Evolutionary conservation across 2,888 invertebrate species (phyloP).

Genomic region (Cryptops parisi): DNA sequence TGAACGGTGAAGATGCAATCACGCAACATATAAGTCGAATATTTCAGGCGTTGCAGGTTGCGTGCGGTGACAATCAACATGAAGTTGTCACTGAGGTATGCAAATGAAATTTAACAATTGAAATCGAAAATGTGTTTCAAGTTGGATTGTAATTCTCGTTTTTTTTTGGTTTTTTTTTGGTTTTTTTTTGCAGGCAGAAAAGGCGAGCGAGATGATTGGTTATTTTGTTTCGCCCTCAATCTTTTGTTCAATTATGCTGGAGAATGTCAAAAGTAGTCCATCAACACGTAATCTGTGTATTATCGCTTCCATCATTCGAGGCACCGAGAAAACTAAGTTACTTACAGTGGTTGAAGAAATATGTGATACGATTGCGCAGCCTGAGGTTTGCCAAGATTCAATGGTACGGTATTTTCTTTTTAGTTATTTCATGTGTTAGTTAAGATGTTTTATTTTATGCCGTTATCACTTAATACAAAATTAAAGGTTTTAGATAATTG

Average conservation of each 20-base stretch:
- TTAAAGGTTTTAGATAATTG: no score
- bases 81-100: slow-evolving; percentile 33
- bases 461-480: no score
- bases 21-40: slow-evolving; percentile 51
- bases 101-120: neutral
- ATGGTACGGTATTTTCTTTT: slow-evolving; percentile 33
- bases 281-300: slow-evolving; percentile 43
- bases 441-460: neutral
- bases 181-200: slow-evolving; percentile 40
- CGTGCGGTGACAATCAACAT: slow-evolving; percentile 50
- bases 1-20: slow-evolving; percentile 57
- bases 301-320: slow-evolving; percentile 45
- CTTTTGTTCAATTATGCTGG: slow-evolving; percentile 52
- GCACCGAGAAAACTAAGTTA: slow-evolving; percentile 39
- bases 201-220: slow-evolving; percentile 55
- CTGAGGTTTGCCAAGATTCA: slow-evolving; percentile 44
- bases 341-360: slow-evolving; percentile 41
- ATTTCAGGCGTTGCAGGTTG: slow-evolving; percentile 45
- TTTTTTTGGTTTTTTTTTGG: neutral
- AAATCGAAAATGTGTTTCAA: neutral
- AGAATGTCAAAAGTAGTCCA: slow-evolving; percentile 42
- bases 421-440: neutral
- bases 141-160: neutral
- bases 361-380: slow-evolving; percentile 42
- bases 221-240: slow-evolving; percentile 54